Base-by-base conservation (phyloP, 2,888 invertebrate species). In the Stenodera caucasica region DNA sequence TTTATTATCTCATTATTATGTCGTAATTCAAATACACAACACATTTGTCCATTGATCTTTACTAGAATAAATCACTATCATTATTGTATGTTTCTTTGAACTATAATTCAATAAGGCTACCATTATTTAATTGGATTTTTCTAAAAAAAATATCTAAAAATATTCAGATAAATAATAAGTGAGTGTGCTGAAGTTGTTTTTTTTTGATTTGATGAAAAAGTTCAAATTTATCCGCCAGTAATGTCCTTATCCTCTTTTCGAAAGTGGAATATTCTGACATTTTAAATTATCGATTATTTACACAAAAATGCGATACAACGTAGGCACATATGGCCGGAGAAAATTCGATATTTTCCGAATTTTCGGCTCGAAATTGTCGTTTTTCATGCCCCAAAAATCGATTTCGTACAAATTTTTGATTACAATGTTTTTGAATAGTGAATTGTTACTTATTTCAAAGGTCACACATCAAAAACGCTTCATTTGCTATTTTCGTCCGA, bases 1-100 rank as follows among this genome's bases (percentile, higher is more conserved):
- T 40, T 40, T 40, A 40, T 40, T 40, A 40, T 40, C 40, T 40
- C 18, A 40, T 40, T 40, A 40, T 40, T 18, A 40, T 40, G 40
- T 40, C 9, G 40, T 40, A 40, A 40, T 9, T 40, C 40, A 40
- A 18, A 15, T 40, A 18, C 18, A 40, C 18, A 40, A 18, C 40
- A 40, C 2, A 40, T 40, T 40, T 40, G 40, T 40, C 40, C 18
- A 18, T 40, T 40, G 40, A 40, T 40, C 40, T 40, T 40, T 40
- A 40, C 8, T 40, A 4, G 35, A 35, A 35, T 35, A 40, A 40
- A 40, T 40, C 40, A 18, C 40, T 40, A 40, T 15, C 3, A 15
- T 18, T 32, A 32, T 8, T 32, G 32, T 3, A 9, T 15, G 0
- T 2, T 40, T 40, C 18, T 18, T 18, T 37, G 8, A 1, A 9